phyloP scores from a whole-genome alignment of 1,140 invertebrate species.

The Drosophila parabipectinata region DNA sequence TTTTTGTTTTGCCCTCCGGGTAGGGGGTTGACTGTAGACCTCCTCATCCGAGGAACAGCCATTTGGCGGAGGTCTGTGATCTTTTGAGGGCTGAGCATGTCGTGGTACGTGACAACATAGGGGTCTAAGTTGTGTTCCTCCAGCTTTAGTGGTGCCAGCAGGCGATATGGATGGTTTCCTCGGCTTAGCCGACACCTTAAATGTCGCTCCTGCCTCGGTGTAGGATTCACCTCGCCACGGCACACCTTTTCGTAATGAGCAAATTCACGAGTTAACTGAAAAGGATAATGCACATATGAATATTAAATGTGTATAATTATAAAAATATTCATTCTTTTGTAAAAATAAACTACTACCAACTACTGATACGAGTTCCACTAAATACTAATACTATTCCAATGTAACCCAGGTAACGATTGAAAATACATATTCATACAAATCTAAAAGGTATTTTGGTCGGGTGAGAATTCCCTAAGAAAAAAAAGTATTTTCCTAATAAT shows the following conservation, averaged over 20 bases:
- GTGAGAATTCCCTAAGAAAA: too few relatives aligned
- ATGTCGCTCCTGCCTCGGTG: constrained; percentile 34
- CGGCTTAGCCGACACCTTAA: constrained; percentile 90
- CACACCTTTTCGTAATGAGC: constrained; percentile 93
- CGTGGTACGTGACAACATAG: constrained; percentile 93
- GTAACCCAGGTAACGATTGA: too few relatives aligned
- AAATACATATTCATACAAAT: too few relatives aligned
- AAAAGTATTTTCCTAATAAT: too few relatives aligned
- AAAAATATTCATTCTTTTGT: too few relatives aligned
- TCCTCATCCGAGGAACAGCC: constrained; percentile 91
- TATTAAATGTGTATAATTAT: background rate
- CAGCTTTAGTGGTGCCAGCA: constrained; percentile 94
- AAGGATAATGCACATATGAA: too few relatives aligned
- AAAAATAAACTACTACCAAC: too few relatives aligned
- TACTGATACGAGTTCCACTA: too few relatives aligned
- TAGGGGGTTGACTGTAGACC: constrained; percentile 90
- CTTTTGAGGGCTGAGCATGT: constrained; percentile 94
- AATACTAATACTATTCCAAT: too few relatives aligned
- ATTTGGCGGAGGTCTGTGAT: constrained; percentile 94
- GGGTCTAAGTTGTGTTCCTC: constrained; percentile 95
- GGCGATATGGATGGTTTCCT: constrained; percentile 89
- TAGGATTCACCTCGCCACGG: constrained; percentile 88
- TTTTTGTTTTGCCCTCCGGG: constrained; percentile 86
- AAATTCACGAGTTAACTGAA: constrained; percentile 73
- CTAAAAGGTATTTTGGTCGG: too few relatives aligned